phyloP scores from a whole-genome alignment of 2,113 vertebrate species.

The Pleuronectes platessa region DNA sequence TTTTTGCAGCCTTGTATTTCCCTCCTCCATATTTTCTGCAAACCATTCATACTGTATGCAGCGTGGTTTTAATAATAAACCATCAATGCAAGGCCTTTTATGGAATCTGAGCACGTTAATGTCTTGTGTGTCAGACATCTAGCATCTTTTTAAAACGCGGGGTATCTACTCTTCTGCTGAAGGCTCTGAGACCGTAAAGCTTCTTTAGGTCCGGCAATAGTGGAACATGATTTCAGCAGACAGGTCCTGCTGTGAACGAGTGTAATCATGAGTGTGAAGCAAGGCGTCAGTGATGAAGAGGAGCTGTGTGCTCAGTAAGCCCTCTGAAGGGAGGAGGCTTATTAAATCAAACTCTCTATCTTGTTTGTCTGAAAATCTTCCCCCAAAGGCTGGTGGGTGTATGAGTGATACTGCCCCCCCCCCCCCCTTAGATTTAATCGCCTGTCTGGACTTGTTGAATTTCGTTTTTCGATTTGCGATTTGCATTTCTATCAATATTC shows the following conservation, averaged over 20 bases:
- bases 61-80: too few species aligned
- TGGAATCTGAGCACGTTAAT: too few species aligned
- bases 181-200: conserved; percentile 14
- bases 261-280: conserved; percentile 24
- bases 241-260: conserved; percentile 35
- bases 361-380: conserved; percentile 18
- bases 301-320: conserved; percentile 19
- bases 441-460: conserved; percentile 31
- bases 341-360: conserved; percentile 33
- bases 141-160: background rate
- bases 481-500: conserved; percentile 27
- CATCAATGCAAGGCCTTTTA: too few species aligned
- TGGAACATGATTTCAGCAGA: conserved; percentile 25
- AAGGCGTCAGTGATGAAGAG: background rate
- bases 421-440: conserved; percentile 27
- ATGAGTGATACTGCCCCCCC: conserved; percentile 11
- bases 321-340: conserved; percentile 13
- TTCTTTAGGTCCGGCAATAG: conserved; percentile 13
- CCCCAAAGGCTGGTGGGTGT: conserved; percentile 6
- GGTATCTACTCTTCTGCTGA: background rate
- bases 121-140: too few species aligned
- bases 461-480: conserved; percentile 40
- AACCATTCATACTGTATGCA: too few species aligned
- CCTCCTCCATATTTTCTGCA: too few species aligned
- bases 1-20: too few species aligned